phyloP scores from a whole-genome alignment of 2,888 invertebrate genomes.

The Ormyrus pomaceus region DNA sequence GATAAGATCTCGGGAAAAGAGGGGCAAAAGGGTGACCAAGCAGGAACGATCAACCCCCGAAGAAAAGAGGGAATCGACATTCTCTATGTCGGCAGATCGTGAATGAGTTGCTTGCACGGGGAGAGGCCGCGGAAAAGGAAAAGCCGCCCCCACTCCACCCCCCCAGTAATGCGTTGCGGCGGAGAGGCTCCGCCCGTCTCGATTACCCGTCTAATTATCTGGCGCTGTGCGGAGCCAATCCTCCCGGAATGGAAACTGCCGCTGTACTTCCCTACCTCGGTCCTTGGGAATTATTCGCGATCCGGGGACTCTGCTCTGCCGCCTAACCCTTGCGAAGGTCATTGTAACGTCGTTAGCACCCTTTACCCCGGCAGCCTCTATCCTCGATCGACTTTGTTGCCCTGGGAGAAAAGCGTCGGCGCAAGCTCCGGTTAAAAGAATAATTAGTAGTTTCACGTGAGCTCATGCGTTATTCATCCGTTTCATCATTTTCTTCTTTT shows the following conservation, averaged over 20 bases:
- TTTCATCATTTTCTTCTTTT: no score
- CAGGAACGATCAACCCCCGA: slow-evolving; percentile 41
- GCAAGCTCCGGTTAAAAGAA: no score
- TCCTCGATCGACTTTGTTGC: slow-evolving; percentile 20
- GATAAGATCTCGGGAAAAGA: slow-evolving; percentile 48
- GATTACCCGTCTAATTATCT: slow-evolving; percentile 74
- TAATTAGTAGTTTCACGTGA: no score
- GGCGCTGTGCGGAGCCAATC: slow-evolving; percentile 66
- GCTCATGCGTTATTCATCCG: no score
- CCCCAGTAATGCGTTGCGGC: slow-evolving; percentile 7
- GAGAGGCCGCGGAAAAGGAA: no score
- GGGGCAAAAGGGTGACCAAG: slow-evolving; percentile 45
- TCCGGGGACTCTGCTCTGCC: slow-evolving; percentile 56
- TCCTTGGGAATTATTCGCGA: slow-evolving; percentile 63
- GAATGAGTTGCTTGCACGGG: slow-evolving; percentile 8
- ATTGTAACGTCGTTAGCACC: slow-evolving; percentile 74
- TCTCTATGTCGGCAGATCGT: slow-evolving; percentile 16
- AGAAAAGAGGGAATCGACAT: slow-evolving; percentile 39
- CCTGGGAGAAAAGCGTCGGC: no score
- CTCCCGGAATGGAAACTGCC: slow-evolving; percentile 64
- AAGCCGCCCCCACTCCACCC: no score
- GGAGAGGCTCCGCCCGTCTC: slow-evolving; percentile 62
- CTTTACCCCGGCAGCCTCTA: slow-evolving; percentile 63
- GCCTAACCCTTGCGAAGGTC: slow-evolving; percentile 64
- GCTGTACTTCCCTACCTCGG: slow-evolving; percentile 60